Evolutionary conservation across 2,797 vertebrate genomes (phyloP), one percentile per base, ranked within the genome.

Genomic region (Vireo griseus): DNA sequence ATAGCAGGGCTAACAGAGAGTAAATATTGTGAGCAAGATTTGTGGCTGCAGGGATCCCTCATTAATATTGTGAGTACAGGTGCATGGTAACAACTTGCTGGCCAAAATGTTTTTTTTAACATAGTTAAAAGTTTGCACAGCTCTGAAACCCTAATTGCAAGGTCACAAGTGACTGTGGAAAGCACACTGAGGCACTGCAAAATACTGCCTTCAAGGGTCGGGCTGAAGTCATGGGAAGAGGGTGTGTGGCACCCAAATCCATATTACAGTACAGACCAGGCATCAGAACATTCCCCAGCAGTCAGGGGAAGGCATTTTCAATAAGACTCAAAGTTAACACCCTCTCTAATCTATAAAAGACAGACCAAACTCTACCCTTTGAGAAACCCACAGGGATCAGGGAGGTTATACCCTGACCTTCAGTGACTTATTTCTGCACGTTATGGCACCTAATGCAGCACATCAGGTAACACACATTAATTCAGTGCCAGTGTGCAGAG

Each of bases 401-500:
- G 66, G 54, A 77, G 81, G 48, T 75, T 44, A 68, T 29, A 35
- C 31, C 13, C 21, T 9, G 28, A 17, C n/a, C 22, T 58, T 63
- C 26, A 58, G 42, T 13, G 40, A 58, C 48, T 40, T 10, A 21
- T 6, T 65, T 58, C 42, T 2, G 2, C 0, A 0, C 37, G 13
- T 39, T 39, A 39, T 17, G 8, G 61, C n/a, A 18, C 11, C 17
- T 7, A 10, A 40, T 24, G n/a, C 55, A 33, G 86, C 50, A 55
- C 50, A 31, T 11, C 24, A 17, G 50, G 55, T 42, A 80, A 52
- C 0, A 3, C 17, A 6, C 35, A 6, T 52, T 24, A 51, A 54
- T 50, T 44, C 37, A 10, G n/a, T 1, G 2, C 40, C 11, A 9
- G 59, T 0, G 0, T 22, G 59, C 51, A 44, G n/a, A 68, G 44